These are phyloP conservation scores for Intellagama lesueurii DNA, from an alignment of 2,797 vertebrate species.

Conservation along the genomic window DNA sequence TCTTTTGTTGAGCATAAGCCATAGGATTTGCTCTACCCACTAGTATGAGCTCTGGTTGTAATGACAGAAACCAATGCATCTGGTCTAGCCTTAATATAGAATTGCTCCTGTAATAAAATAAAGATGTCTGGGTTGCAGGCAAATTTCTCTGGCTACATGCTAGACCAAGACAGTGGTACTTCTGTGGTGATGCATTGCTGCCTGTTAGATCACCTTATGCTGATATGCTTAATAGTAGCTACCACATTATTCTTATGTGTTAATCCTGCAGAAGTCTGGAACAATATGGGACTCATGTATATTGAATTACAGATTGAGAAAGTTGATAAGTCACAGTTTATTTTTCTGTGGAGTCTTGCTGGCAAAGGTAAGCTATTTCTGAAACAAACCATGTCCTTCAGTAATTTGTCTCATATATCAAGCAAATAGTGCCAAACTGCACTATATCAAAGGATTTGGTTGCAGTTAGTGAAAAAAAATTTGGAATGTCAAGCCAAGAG, in stretches of 20 bases:
- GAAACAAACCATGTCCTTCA: background rate
- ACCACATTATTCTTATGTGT: background rate
- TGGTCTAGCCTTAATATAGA: background rate
- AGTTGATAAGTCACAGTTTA: background rate
- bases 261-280: background rate
- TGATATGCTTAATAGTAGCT: background rate
- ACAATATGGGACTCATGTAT: background rate
- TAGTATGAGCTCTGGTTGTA: too few species aligned
- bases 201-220: background rate
- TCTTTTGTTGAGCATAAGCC: too few species aligned
- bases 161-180: background rate
- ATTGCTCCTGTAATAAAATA: background rate
- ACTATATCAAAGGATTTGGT: background rate
- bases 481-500: background rate
- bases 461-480: background rate
- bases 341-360: background rate
- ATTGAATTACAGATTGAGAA: slow-evolving; percentile 3
- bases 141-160: background rate
- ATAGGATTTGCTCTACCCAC: too few species aligned
- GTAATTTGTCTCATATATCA: background rate
- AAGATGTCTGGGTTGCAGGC: background rate
- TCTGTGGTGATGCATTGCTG: background rate
- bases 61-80: background rate
- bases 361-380: background rate
- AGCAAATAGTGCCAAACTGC: background rate